Evolutionary conservation across 2,888 invertebrate species (phyloP), one percentile per base, ranked within the genome.

Genomic region (Drosophila monieri): DNA sequence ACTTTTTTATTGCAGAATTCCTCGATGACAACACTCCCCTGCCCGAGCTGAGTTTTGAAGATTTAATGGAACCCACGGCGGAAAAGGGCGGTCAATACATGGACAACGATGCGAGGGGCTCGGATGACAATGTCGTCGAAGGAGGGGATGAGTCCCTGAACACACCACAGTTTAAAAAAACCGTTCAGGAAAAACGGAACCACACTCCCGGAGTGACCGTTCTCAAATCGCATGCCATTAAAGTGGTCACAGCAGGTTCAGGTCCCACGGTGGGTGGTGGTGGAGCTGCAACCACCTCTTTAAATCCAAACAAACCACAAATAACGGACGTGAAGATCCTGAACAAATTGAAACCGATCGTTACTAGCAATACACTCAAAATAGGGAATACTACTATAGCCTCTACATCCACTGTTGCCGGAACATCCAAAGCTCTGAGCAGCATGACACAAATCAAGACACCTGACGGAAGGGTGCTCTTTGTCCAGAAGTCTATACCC

Each of bases 381-480:
- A 81, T 74, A 18, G 85, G 83, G 9, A 88, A 75, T 60, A 88
- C 89, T 0, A 80, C 88, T 9, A 76, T 87, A 18, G 76, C 66
- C 18, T 27, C 43, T n/a, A 10, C 67, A 21, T 56, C 62, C 46
- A 6, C 68, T 1, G 15, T 64, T 1, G 59, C 61, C 18, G 46
- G 14, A 8, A 39, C 46, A 5, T 23, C 56, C 5, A 65, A 55
- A 14, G 39, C 44, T 15, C 15, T 86, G 0, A 78, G 69, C 18
- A 73, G 37, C n/a, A 14, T 87, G 83, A 83, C 80, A 2, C 77
- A 70, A 51, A 74, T 90, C 9, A 89, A 88, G 58, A 88, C 90
- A 1, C 62, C 91, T 1, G 92, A 92, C 59, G 93, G 93, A 39
- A 92, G 93, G 70, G 86, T 93, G 49, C 78, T 93, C 18, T 89